phyloP scores from a whole-genome alignment of 2,797 vertebrate species.

The Liparis tanakae region DNA sequence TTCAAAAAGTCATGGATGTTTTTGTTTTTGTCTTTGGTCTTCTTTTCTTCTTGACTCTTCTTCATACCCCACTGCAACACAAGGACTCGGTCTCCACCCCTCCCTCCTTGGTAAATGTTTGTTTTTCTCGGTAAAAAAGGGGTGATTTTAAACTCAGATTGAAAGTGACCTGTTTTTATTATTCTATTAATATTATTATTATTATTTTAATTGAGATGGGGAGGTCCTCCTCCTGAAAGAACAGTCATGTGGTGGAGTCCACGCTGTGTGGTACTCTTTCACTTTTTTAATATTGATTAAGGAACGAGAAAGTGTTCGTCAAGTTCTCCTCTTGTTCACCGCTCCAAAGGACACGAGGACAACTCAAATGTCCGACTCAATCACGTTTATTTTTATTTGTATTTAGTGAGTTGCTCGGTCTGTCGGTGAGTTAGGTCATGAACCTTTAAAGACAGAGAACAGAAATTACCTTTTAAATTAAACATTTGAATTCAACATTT shows the following conservation, averaged over 20 bases:
- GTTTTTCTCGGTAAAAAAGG: slow-evolving; percentile 80
- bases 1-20: no score
- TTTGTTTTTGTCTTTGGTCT: no score
- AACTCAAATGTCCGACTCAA: no score
- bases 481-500: no score
- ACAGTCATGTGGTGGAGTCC: slow-evolving; percentile 30
- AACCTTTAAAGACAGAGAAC: no score
- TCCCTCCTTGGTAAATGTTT: slow-evolving; percentile 79
- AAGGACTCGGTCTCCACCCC: slow-evolving; percentile 70
- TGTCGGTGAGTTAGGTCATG: no score
- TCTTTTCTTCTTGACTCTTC: slow-evolving; percentile 74
- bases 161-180: slow-evolving; percentile 92
- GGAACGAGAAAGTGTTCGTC: background rate
- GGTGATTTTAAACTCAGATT: slow-evolving; percentile 89
- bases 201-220: slow-evolving; percentile 80
- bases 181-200: slow-evolving; percentile 71
- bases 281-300: background rate
- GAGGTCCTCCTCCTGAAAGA: slow-evolving; percentile 81
- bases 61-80: slow-evolving; percentile 78
- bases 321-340: no score
- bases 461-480: no score
- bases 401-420: no score
- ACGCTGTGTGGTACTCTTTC: background rate
- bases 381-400: no score
- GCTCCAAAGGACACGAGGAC: no score